Evolutionary conservation across 2,888 invertebrate genomes (phyloP), one percentile per base, ranked within the genome.

Genomic region (Hemithea aestivaria): DNA sequence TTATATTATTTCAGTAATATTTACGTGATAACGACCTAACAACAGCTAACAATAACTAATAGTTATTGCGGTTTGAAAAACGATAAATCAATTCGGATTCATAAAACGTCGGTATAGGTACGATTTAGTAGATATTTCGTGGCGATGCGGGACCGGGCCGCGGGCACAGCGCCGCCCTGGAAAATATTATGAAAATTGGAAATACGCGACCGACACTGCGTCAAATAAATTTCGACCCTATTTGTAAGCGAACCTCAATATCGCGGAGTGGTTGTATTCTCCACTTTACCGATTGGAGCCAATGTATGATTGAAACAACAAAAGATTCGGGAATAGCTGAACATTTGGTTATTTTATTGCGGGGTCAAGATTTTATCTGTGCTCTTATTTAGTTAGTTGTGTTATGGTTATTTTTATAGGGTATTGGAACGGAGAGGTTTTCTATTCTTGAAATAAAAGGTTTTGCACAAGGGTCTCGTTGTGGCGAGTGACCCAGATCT

Each of bases 111-210:
- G 68, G 58, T 43, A 16, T n/a, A 55, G 59, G 36, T 56, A 58
- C 73, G 76, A 80, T 81, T 78, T 79, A 78, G 67, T 69, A 67
- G 68, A 66, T 68, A 64, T 62, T 53, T 54, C 40, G 54, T 20
- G 5, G 22, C 27, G 34, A 11, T 21, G 51, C 55, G 59, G 41
- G 54, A 58, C 58, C 56, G 63, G 59, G 65, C 66, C 3, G 16
- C 16, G 5, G 16, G 16, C 16, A 2, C 16, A 16, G 16, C 16
- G 16, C 66, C 68, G 60, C 58, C 68, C 70, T 66, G 72, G 69
- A 74, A 83, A 82, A 83, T 84, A n/a, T n/a, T n/a, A 83, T 79
- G 83, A 81, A 83, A 83, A 84, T 83, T 83, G 84, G 82, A 78
- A 80, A 78, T 62, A 62, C 60, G 54, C 58, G 63, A 62, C 53